Evolutionary conservation across 2,797 vertebrate species (phyloP).

Genomic region (Amblyraja radiata): DNA sequence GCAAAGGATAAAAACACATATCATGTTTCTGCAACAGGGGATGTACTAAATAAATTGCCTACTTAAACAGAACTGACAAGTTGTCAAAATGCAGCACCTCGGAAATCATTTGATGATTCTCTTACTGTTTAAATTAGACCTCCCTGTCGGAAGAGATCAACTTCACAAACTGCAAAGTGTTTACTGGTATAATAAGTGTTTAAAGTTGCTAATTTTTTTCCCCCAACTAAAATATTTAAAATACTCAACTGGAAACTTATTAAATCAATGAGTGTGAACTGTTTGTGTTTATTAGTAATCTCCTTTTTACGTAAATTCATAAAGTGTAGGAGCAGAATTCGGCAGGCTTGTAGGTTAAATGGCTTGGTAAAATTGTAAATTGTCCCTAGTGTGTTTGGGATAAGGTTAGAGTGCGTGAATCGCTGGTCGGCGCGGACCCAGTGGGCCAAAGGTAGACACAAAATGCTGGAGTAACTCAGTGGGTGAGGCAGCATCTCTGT

Average conservation of each 20-base stretch:
- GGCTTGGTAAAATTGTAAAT: too few relatives aligned
- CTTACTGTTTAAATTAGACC: slow-evolving; percentile 36
- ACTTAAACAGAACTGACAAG: slow-evolving; percentile 40
- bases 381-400: too few relatives aligned
- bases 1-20: slow-evolving; percentile 20
- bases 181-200: neutral
- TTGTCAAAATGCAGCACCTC: slow-evolving; percentile 44
- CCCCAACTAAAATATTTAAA: neutral
- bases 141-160: slow-evolving; percentile 39
- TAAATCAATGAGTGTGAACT: neutral
- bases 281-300: neutral
- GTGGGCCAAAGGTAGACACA: too few relatives aligned
- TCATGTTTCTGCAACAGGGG: slow-evolving; percentile 42
- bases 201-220: neutral
- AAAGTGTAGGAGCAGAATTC: too few relatives aligned
- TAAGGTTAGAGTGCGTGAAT: too few relatives aligned
- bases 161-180: neutral
- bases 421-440: too few relatives aligned
- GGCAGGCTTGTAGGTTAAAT: too few relatives aligned
- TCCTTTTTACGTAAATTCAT: too few relatives aligned
- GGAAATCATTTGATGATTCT: slow-evolving; percentile 41
- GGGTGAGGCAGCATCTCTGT: too few relatives aligned
- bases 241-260: neutral
- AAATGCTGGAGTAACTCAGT: too few relatives aligned
- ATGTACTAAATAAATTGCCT: slow-evolving; percentile 41